Evolutionary conservation across 1,140 invertebrate genomes (phyloP).

Genomic region (Halotydeus destructor): DNA sequence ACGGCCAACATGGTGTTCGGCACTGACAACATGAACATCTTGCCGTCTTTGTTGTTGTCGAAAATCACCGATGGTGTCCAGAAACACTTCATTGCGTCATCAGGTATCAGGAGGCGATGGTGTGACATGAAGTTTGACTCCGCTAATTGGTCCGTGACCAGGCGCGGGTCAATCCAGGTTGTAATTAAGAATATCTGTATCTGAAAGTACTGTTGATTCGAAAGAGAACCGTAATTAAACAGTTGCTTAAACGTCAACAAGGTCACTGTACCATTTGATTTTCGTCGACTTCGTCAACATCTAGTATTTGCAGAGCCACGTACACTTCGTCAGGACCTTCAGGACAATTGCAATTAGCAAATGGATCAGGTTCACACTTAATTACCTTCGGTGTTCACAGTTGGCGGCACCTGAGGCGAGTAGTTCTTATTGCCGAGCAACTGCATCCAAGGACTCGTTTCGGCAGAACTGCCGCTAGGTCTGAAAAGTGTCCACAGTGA

Average conservation of each 20-base stretch:
- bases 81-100: not conserved
- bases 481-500: too few species aligned
- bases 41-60: constrained; percentile 13
- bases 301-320: constrained; percentile 8
- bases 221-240: constrained; percentile 9
- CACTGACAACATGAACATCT: constrained; percentile 10
- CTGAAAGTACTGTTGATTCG: too few species aligned
- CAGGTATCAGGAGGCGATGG: not conserved
- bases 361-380: too few species aligned
- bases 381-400: too few species aligned
- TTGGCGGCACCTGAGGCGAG: too few species aligned
- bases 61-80: constrained; percentile 12
- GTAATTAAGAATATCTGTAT: too few species aligned
- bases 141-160: constrained; percentile 10
- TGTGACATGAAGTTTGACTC: not conserved
- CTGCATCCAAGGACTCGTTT: too few species aligned
- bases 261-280: constrained; percentile 6
- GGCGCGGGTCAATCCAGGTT: too few species aligned
- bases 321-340: too few species aligned
- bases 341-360: too few species aligned
- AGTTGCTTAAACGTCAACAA: constrained; percentile 1
- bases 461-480: too few species aligned
- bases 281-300: constrained; percentile 9
- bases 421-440: too few species aligned
- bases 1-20: constrained; percentile 8